These are phyloP conservation scores for Perizoma flavofasciatum DNA, from an alignment of 2,888 invertebrate genomes.

Conservation along the genomic window DNA sequence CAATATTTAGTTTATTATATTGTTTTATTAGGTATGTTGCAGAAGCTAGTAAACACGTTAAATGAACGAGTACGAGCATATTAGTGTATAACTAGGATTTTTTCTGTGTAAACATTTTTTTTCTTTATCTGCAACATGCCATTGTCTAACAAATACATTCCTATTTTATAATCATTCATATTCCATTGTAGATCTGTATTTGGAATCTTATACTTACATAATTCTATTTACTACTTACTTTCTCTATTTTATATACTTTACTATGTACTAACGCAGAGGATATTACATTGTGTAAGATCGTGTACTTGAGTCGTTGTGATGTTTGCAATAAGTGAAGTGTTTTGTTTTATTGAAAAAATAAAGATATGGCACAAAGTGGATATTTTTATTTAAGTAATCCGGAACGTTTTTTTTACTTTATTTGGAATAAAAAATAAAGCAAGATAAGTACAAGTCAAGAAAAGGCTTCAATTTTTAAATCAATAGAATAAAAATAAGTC, in stretches of 20 bases:
- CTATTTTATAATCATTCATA: constrained; percentile 34
- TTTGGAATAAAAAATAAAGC: too few species aligned
- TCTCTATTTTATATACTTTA: constrained; percentile 39
- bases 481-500: too few species aligned
- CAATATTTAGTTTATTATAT: constrained; percentile 6
- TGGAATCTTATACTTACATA: constrained; percentile 45
- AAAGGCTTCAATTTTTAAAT: too few species aligned
- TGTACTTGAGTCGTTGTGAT: constrained; percentile 50
- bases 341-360: constrained; percentile 69
- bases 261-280: constrained; percentile 41
- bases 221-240: constrained; percentile 29
- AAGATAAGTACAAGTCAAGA: too few species aligned
- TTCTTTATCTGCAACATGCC: constrained; percentile 18
- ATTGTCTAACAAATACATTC: constrained; percentile 33
- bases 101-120: not conserved
- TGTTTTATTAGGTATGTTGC: constrained; percentile 15
- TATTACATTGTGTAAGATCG: constrained; percentile 33
- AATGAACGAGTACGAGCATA: too few species aligned
- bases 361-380: constrained; percentile 70
- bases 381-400: constrained; percentile 32
- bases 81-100: not conserved
- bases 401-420: too few species aligned
- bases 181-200: constrained; percentile 53
- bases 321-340: constrained; percentile 62
- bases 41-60: not conserved